phyloP scores from a whole-genome alignment of 2,113 vertebrate species.

The Cheirogaleus medius region DNA sequence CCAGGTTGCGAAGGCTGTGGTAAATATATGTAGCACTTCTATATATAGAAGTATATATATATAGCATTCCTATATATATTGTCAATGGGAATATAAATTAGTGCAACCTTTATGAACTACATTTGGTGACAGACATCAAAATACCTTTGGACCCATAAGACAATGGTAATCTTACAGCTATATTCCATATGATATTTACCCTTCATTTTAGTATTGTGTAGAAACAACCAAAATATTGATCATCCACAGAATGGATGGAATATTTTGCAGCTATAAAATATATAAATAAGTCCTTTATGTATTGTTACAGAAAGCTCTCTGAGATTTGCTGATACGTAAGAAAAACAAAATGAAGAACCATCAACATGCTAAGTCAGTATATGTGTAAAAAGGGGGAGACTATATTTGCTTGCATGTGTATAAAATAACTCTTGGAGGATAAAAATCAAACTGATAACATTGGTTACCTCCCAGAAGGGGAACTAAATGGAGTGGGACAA shows the following conservation, averaged over 20 bases:
- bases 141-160: background rate
- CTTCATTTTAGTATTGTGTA: background rate
- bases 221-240: background rate
- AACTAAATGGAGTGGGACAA: background rate
- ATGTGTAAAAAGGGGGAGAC: background rate
- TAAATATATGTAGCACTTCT: background rate
- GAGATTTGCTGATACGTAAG: background rate
- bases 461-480: background rate
- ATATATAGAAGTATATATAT: background rate
- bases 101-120: background rate
- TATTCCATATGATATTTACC: background rate
- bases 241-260: background rate
- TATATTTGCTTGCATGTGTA: background rate
- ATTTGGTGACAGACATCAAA: background rate
- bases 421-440: background rate
- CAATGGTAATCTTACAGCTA: background rate
- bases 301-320: background rate
- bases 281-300: background rate
- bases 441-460: background rate
- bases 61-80: background rate
- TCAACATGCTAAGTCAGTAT: background rate
- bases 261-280: background rate
- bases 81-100: background rate
- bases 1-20: background rate
- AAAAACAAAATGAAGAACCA: conserved; percentile 10